Evolutionary conservation across 2,888 invertebrate genomes (phyloP), one percentile per base, ranked within the genome.

Genomic region (Tiphia femorata): DNA sequence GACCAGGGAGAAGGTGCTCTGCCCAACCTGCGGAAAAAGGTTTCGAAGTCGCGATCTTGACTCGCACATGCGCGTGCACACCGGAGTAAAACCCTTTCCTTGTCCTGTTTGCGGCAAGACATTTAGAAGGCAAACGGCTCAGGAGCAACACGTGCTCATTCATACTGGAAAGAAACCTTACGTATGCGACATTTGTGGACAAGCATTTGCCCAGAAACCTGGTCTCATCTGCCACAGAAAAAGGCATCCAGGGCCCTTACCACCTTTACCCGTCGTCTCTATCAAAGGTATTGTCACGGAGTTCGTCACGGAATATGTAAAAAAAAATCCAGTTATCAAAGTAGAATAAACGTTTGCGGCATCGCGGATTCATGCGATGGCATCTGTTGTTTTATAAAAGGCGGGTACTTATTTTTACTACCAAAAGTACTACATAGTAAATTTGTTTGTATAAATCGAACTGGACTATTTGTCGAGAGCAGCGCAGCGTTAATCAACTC

Each of bases 51-150:
- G 78, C 0, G 75, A 75, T 2, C 60, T 80, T 0, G 73, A 78
- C 14, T 70, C 71, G 1, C 78, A 79, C 30, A 77, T 77, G 77
- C 48, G 76, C 2, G 72, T 77, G 20, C 79, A 80, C 41, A 80
- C 77, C 0, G 80, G 78, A 0, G 71, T 66, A 0, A 74, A 78
- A 17, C 79, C 79, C 0, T 79, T 75, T 7, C 58, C 71, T 0
- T 79, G 80, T 51, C 71, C 73, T 1, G 68, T 80, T 5, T 80
- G 80, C 41, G 66, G 69, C 2, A 72, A 72, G 35, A 60, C 71
- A 1, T 73, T 73, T 20, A 58, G 72, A 1, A 51, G 75, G 5
- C 75, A 73, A 29, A 69, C 75, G 1, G 68, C 75, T 5, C 73
- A 72, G 51, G 69, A 76, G 35, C 78, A 78, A 12, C 78, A 77